Conservation (phyloP, 2,888 invertebrate genomes). For the Rhimphoctona megacephalus region DNA sequence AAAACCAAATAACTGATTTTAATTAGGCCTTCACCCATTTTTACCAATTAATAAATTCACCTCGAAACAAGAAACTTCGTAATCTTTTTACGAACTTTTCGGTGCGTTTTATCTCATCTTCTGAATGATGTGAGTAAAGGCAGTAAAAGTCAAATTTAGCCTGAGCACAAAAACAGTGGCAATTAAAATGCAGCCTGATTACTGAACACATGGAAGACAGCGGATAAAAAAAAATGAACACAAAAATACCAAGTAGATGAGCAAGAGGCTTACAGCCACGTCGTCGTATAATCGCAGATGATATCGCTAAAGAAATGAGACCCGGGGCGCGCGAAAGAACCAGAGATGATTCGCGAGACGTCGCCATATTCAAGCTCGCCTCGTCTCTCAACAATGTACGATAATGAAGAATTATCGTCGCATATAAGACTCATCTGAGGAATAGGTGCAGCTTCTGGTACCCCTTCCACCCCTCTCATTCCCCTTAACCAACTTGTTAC, state of each 20-base stretch:
- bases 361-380: slow-evolving; percentile 53
- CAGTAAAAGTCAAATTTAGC: slow-evolving; percentile 77
- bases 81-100: not conserved
- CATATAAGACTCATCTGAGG: slow-evolving; percentile 78
- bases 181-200: slow-evolving; percentile 81
- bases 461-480: slow-evolving; percentile 4
- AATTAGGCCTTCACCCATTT: too few relatives aligned
- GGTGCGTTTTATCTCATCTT: slow-evolving; percentile 20
- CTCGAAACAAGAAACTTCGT: not conserved
- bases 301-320: slow-evolving; percentile 67
- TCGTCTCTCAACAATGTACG: slow-evolving; percentile 82
- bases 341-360: slow-evolving; percentile 55
- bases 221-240: slow-evolving; percentile 47
- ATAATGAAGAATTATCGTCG: slow-evolving; percentile 85
- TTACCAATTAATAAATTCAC: not conserved
- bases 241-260: slow-evolving; percentile 63
- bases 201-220: slow-evolving; percentile 63
- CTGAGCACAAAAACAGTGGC: slow-evolving; percentile 73
- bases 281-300: slow-evolving; percentile 27
- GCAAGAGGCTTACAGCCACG: slow-evolving; percentile 25
- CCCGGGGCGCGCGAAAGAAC: slow-evolving; percentile 51
- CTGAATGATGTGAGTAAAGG: not conserved
- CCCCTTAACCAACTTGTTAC: slow-evolving; percentile 65
- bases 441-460: slow-evolving; percentile 75
- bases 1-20: too few relatives aligned